phyloP scores from a whole-genome alignment of 2,797 vertebrate species.

The Hyperoplus immaculatus region DNA sequence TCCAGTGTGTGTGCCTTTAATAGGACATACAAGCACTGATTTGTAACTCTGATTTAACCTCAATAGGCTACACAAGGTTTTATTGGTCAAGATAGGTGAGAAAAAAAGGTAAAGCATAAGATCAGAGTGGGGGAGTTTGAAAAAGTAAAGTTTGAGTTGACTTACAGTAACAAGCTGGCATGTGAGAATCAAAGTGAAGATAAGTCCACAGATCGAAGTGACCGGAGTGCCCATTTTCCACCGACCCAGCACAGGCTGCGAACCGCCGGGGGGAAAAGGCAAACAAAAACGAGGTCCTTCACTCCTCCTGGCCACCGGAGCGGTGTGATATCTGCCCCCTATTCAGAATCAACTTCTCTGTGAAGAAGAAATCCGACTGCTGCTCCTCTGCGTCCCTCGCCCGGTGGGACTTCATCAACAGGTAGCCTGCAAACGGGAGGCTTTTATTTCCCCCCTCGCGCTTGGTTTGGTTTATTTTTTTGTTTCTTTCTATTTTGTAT shows the following conservation, averaged over 20 bases:
- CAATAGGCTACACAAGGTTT: neutral
- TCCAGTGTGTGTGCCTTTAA: constrained; percentile 27
- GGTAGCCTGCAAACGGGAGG: constrained; percentile 34
- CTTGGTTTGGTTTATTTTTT: neutral
- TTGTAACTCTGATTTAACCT: constrained; percentile 26
- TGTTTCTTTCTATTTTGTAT: too few relatives aligned
- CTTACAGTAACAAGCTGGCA: constrained; percentile 85
- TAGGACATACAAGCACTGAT: constrained; percentile 26
- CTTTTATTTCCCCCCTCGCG: neutral
- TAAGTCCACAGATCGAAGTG: constrained; percentile 78
- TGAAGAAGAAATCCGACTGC: constrained; percentile 50
- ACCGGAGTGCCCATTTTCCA: constrained; percentile 83
- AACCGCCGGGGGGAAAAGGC: constrained; percentile 64
- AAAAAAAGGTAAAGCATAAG: neutral
- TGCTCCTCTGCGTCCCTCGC: constrained; percentile 71
- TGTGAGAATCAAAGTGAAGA: constrained; percentile 75
- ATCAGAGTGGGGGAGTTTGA: neutral
- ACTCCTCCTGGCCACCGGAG: constrained; percentile 68
- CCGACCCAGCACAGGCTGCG: constrained; percentile 76
- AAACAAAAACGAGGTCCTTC: constrained; percentile 72
- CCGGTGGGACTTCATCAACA: constrained; percentile 83
- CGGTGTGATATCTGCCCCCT: constrained; percentile 53
- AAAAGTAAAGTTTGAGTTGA: constrained; percentile 44
- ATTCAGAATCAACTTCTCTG: constrained; percentile 58
- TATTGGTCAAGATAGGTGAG: neutral